A percentile compares a stretch with the other conserved stretches of the same genome.
These are phyloP conservation scores for Eulithis testata DNA, from an alignment of 2,888 invertebrate genomes.

Conservation along the genomic window DNA sequence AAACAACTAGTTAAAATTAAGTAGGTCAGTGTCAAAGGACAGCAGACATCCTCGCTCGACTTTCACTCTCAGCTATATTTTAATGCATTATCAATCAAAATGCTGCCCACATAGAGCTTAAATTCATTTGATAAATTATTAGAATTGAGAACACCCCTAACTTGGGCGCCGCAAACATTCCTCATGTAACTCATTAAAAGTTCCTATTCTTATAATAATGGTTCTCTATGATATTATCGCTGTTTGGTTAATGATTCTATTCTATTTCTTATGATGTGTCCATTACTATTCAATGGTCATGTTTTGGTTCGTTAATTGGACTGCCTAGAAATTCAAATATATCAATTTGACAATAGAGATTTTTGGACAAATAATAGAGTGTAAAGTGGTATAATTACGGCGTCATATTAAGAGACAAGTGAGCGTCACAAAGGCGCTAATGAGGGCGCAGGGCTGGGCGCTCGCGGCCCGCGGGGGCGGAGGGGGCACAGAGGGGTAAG, in stretches of 20 bases:
- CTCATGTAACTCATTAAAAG: slow-evolving; percentile 38
- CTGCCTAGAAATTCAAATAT: neutral
- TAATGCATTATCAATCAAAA: slow-evolving; percentile 63
- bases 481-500: slow-evolving; percentile 55
- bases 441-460: slow-evolving; percentile 70
- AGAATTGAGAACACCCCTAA: slow-evolving; percentile 27
- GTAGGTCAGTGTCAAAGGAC: slow-evolving; percentile 79
- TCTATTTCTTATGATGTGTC: slow-evolving; percentile 23
- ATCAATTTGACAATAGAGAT: slow-evolving; percentile 5
- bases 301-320: neutral
- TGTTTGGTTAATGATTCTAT: slow-evolving; percentile 9
- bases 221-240: slow-evolving; percentile 5
- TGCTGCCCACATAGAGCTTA: slow-evolving; percentile 57
- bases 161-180: slow-evolving; percentile 34
- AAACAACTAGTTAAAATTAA: slow-evolving; percentile 63
- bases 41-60: slow-evolving; percentile 60
- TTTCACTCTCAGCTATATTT: slow-evolving; percentile 44
- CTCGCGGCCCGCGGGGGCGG: slow-evolving; percentile 47
- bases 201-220: slow-evolving; percentile 28
- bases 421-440: slow-evolving; percentile 83
- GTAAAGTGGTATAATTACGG: slow-evolving; percentile 77
- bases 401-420: slow-evolving; percentile 80
- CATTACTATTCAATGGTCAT: neutral
- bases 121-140: slow-evolving; percentile 46
- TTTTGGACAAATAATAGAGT: slow-evolving; percentile 61